A percentile compares a stretch with the other conserved stretches of the same genome.
Conservation (phyloP, 2,113 vertebrate species). For the Caretta caretta region DNA sequence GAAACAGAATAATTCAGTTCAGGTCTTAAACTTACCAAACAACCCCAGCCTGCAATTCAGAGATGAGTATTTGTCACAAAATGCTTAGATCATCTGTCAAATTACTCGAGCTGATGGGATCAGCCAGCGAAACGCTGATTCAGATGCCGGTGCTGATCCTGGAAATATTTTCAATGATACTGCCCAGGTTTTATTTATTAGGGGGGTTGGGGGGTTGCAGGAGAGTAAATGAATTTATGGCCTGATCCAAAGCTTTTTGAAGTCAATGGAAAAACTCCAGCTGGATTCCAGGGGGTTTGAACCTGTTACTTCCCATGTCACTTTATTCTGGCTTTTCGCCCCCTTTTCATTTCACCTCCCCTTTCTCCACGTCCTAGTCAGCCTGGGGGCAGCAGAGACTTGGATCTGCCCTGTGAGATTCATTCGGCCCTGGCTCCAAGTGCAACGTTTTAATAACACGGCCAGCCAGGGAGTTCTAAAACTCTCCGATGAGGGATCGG, state of each 20-base stretch:
- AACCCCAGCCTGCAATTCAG: neutral
- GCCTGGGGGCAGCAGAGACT: rapidly evolving
- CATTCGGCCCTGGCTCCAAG: neutral
- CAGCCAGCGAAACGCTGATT: neutral
- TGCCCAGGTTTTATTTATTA: neutral
- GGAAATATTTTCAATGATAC: neutral
- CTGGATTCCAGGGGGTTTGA: neutral
- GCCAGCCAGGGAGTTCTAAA: conserved; percentile 55
- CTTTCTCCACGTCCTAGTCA: neutral
- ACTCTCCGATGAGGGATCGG: conserved; percentile 62
- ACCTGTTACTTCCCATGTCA: neutral
- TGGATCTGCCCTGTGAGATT: neutral
- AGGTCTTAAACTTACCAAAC: neutral
- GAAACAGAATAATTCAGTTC: neutral
- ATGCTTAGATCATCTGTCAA: rapidly evolving
- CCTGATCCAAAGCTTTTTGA: neutral
- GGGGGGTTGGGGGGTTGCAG: neutral
- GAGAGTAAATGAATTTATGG: neutral
- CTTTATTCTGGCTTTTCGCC: neutral
- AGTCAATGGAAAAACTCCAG: neutral
- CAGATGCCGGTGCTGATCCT: neutral
- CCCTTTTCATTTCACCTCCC: neutral
- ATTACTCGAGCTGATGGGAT: neutral
- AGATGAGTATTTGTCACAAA: rapidly evolving
- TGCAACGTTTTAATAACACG: conserved; percentile 36